Conservation (phyloP, 2,113 vertebrate species). For the Osmerus eperlanus region DNA sequence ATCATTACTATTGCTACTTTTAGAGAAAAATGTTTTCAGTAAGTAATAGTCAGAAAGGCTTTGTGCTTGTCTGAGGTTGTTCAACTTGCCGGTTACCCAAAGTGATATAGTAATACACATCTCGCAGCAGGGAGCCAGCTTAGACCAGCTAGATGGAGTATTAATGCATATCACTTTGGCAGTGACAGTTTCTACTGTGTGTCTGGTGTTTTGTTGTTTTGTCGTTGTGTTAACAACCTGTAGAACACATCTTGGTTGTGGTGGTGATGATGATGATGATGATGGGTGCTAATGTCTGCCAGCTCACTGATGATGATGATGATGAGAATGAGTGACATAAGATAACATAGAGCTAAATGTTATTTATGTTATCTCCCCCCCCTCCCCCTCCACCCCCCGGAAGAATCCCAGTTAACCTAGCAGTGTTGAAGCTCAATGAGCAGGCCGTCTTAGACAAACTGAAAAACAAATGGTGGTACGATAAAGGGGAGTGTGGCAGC, state of each 20-base stretch:
- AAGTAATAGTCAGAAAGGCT: not conserved
- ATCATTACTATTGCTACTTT: no score
- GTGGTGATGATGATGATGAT: constrained; percentile 38
- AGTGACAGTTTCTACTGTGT: constrained; percentile 69
- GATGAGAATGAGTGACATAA: constrained; percentile 89
- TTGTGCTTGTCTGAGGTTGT: constrained; percentile 65
- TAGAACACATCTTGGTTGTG: constrained; percentile 24
- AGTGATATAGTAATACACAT: constrained; percentile 99
- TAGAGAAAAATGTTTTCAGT: no score
- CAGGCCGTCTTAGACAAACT: constrained; percentile 99
- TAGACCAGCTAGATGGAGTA: constrained; percentile 87
- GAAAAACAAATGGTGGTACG: constrained; percentile 99
- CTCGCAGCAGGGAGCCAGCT: constrained; percentile 86
- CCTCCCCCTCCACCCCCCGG: constrained; percentile 47
- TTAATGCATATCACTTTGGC: constrained; percentile 94
- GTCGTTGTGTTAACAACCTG: constrained; percentile 34
- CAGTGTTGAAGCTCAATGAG: constrained; percentile 99
- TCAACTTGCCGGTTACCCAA: constrained; percentile 94
- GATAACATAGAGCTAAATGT: constrained; percentile 98
- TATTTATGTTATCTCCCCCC: constrained; percentile 99
- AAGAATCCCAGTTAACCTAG: constrained; percentile 99
- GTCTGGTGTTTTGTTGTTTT: constrained; percentile 48
- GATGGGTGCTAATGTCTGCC: constrained; percentile 54
- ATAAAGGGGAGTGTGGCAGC: constrained; percentile 98
- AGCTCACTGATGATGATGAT: constrained; percentile 51